phyloP scores from a whole-genome alignment of 2,113 vertebrate genomes.

The Phaethornis superciliosus region DNA sequence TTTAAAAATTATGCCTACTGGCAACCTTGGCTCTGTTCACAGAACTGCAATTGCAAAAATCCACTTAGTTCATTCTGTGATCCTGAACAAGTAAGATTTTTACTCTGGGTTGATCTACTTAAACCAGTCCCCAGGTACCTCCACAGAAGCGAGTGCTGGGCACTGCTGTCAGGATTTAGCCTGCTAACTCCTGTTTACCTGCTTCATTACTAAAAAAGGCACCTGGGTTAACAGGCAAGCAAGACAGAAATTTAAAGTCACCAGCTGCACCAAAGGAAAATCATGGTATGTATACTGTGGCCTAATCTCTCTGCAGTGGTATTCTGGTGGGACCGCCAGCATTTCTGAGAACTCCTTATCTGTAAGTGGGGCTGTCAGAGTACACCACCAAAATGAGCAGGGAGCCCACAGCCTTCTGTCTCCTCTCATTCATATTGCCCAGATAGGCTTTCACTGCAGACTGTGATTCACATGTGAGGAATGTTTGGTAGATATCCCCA shows the following conservation, averaged over 20 bases:
- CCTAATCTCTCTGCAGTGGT: background rate
- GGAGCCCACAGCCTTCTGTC: background rate
- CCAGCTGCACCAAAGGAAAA: background rate
- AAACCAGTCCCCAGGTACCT: background rate
- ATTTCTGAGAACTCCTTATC: background rate
- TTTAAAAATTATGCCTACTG: background rate
- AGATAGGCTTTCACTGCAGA: slow-evolving; percentile 32
- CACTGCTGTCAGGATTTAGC: background rate
- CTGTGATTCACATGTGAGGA: slow-evolving; percentile 51
- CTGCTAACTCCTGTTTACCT: background rate
- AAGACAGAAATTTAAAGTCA: background rate
- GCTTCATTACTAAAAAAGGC: background rate
- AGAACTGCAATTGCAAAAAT: background rate
- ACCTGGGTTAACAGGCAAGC: background rate
- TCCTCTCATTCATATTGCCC: background rate
- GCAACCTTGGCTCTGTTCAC: background rate
- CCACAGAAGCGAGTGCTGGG: accelerated
- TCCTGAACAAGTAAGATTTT: background rate
- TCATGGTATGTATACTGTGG: background rate
- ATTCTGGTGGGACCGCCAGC: background rate
- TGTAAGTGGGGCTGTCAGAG: background rate
- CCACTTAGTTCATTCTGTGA: background rate
- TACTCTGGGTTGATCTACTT: background rate
- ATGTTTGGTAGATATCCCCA: slow-evolving; percentile 46
- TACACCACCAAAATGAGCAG: accelerated